Percentiles rank a stretch among this genome's conserved stretches.
Evolutionary conservation across 2,113 vertebrate genomes (phyloP).

Genomic region (Bubo scandiacus): DNA sequence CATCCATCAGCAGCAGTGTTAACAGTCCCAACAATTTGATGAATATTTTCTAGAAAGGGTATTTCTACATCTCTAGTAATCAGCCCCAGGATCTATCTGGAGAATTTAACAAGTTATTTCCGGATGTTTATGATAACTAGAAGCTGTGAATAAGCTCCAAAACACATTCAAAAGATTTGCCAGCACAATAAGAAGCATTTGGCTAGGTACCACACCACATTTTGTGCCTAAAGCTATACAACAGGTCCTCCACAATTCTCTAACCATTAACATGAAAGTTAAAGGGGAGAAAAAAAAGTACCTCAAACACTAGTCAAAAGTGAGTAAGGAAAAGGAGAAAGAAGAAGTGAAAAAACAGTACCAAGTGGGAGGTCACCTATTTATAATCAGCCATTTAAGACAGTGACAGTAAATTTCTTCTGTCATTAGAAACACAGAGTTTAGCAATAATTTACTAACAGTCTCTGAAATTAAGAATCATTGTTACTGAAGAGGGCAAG

Average conservation of each 20-base stretch:
- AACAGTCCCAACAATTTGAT: not conserved
- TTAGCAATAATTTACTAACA: not conserved
- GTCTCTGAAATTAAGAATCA: not conserved
- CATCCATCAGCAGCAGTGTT: not conserved
- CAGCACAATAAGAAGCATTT: not conserved
- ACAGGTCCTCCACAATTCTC: not conserved
- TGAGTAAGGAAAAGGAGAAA: not conserved
- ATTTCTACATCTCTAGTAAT: not conserved
- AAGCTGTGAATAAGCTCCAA: not conserved
- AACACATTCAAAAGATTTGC: not conserved
- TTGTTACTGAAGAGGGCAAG: not conserved
- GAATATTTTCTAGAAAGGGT: not conserved
- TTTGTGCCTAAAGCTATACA: not conserved
- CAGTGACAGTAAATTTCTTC: not conserved
- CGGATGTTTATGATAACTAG: not conserved
- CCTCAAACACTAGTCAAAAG: not conserved
- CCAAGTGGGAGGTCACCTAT: fast-evolving
- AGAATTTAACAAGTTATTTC: not conserved
- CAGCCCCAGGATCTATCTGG: not conserved
- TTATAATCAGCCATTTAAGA: not conserved
- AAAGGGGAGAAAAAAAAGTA: not conserved
- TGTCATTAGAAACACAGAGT: not conserved
- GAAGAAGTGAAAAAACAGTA: fast-evolving
- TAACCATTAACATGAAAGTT: not conserved
- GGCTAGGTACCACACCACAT: not conserved